Evolutionary conservation across 2,888 invertebrate genomes (phyloP).

Genomic region (Petrolisthes manimaculis): DNA sequence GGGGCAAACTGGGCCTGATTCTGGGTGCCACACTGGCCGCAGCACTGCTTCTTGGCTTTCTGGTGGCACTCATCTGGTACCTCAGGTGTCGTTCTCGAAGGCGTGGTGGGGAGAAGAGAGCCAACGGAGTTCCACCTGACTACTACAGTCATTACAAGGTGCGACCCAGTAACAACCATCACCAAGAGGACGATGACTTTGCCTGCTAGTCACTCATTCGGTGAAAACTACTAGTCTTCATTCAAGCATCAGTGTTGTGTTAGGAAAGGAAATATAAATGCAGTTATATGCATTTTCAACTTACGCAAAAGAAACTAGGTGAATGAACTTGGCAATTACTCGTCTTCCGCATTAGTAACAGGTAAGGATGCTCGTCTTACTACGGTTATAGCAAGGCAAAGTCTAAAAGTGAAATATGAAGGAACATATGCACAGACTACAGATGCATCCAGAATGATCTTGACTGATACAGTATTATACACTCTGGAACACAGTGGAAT

Average conservation of each 20-base stretch:
- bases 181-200: slow-evolving; percentile 39
- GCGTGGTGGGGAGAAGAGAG: slow-evolving; percentile 11
- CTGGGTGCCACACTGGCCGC: slow-evolving; percentile 41
- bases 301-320: no score
- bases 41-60: slow-evolving; percentile 35
- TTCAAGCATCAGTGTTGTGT: background rate
- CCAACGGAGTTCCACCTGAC: slow-evolving; percentile 48
- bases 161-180: slow-evolving; percentile 4
- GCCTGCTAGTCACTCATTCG: slow-evolving; percentile 27
- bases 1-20: slow-evolving; percentile 34
- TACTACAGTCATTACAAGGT: slow-evolving; percentile 46
- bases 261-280: background rate
- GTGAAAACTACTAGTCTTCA: background rate
- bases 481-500: no score
- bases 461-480: no score
- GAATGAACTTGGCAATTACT: no score
- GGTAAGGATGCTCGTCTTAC: no score
- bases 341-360: no score
- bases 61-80: slow-evolving; percentile 48
- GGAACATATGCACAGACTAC: no score
- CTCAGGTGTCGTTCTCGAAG: slow-evolving; percentile 23
- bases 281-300: background rate
- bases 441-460: no score
- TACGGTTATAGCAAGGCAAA: no score
- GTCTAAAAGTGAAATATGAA: no score